Evolutionary conservation across 2,113 vertebrate species (phyloP), one percentile per base, ranked within the genome.

Genomic region (Butorides virescens): DNA sequence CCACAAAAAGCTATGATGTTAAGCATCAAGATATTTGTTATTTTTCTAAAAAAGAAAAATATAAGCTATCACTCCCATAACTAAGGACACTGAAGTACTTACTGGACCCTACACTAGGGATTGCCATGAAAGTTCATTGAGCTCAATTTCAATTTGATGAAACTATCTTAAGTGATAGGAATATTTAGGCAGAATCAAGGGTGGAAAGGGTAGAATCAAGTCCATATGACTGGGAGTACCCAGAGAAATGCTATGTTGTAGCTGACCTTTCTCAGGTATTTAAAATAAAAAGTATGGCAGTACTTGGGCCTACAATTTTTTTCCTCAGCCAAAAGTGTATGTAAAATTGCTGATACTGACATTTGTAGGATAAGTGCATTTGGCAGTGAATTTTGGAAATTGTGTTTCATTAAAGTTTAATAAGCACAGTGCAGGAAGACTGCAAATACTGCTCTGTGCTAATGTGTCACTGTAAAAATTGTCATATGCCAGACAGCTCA

Each of bases 361-460:
- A 95, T 96, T 96, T 96, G 82, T 88, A 73, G 91, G 68, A 80
- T 74, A 93, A 97, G 77, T 95, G 67, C 74, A 90, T 76, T 95
- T 97, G 88, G 86, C 91, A 93, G 66, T 55, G 91, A 91, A 89
- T 95, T 97, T 95, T 91, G 89, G 77, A 97, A 92, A 89, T 68
- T 83, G 74, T 65, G 36, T 67, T 96, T 96, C 92, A 92, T 96
- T 97, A 92, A 97, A 95, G 5, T 93, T 94, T 96, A 96, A 97
- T 93, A 77, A 96, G 88, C 80, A 49, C 70, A 73, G 20, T 86
- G 55, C 83, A 86, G 90, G 32, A 94, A 96, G 93, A 67, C 56
- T 94, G 68, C 59, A 94, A 96, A 91, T 94, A 88, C 71, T 86
- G 15, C 44, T 95, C 70, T 67, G 55, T 92, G 56, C 37, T 95